Percentiles rank a stretch among this genome's conserved stretches.
phyloP scores from a whole-genome alignment of 1,140 invertebrate species.

The Maconellicoccus hirsutus region DNA sequence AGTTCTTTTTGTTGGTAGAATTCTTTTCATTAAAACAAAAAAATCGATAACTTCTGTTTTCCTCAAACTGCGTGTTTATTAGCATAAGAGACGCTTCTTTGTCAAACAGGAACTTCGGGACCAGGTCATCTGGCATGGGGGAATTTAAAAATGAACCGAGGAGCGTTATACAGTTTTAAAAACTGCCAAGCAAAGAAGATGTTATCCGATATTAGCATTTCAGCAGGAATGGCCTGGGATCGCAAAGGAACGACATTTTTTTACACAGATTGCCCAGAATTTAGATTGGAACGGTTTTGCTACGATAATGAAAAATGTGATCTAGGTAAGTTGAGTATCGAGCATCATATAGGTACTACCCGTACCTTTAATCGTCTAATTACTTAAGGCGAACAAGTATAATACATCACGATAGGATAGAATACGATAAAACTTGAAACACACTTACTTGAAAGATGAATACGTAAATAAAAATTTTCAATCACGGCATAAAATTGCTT shows the following conservation, averaged over 20 bases:
- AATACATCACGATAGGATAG: too few relatives aligned
- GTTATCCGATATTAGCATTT: neutral
- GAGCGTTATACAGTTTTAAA: neutral
- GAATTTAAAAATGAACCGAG: neutral
- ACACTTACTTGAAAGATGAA: too few relatives aligned
- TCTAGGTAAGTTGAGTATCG: neutral
- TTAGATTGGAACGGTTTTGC: neutral
- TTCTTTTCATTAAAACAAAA: too few relatives aligned
- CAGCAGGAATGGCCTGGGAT: constrained; percentile 6
- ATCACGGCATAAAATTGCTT: too few relatives aligned
- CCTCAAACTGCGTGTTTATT: too few relatives aligned
- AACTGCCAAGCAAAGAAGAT: neutral
- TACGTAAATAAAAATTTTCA: too few relatives aligned
- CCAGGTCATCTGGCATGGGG: neutral
- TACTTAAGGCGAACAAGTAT: too few relatives aligned
- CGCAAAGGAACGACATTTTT: neutral
- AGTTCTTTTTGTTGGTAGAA: constrained; percentile 5
- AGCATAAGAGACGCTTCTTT: too few relatives aligned
- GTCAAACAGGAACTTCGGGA: neutral
- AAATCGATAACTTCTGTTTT: too few relatives aligned
- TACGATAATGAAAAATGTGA: neutral
- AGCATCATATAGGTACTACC: too few relatives aligned
- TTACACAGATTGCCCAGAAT: constrained; percentile 5
- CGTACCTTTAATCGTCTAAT: too few relatives aligned
- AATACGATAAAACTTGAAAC: too few relatives aligned